Base-by-base conservation (phyloP, 2,888 invertebrate species). In the Conops quadrifasciatus region DNA sequence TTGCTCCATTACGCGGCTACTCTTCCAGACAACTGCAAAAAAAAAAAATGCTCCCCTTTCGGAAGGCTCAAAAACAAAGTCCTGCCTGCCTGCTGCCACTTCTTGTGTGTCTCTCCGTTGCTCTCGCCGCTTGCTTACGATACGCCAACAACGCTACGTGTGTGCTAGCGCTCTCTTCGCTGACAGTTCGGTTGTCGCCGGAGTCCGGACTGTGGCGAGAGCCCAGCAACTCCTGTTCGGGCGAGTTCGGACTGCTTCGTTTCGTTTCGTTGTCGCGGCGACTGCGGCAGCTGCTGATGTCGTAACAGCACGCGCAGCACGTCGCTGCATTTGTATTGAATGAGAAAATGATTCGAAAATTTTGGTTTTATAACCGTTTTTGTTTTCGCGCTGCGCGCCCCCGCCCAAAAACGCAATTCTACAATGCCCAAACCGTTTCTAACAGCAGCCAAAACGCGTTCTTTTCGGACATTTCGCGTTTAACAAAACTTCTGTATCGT, bases 321-420 rank as follows among this genome's bases (percentile, higher is more conserved):
- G 60, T 9, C 68, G 47, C 69, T 65, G 60, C 16, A 19, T 66
- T 66, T 56, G n/a, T 56, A 56, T 24, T n/a, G 36, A 62, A 24
- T 43, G 58, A 43, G 21, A 67, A 59, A 58, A 58, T 30, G 30
- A 19, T 65, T n/a, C 28, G 56, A 30, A 36, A 36, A 53, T 30
- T 36, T 67, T 72, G 56, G 66, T 73, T 64, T 74, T 74, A 72
- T 73, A 74, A 81, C 81, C 77, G 80, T 77, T 77, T 77, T 76
- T 69, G 49, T 63, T 71, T 58, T 30, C 71, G 24, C 72, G 70
- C 72, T 72, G 16, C 1, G 26, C 19, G 15, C 19, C 26, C 1
- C 5, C 7, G 3, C n/a, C 3, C 53, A 1, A 2, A 15, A 36
- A 19, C 30, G n/a, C 11, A 28, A 53, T 53, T 36, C 30, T n/a